Evolutionary conservation across 1,140 invertebrate species (phyloP).

Genomic region (Oscheius sp.): DNA sequence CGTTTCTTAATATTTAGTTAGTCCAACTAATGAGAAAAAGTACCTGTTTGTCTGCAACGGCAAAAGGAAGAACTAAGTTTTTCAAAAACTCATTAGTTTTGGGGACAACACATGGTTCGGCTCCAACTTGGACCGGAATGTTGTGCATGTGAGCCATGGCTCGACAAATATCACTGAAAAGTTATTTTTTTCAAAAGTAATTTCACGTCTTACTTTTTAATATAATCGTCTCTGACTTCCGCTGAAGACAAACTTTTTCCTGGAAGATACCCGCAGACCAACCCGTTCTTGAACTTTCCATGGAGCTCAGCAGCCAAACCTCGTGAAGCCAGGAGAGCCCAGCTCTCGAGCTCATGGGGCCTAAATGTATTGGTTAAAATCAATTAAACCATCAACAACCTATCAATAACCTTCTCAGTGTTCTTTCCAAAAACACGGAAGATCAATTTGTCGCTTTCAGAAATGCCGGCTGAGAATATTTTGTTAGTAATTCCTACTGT

Average conservation of each 20-base stretch:
- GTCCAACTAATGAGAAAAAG: constrained; percentile 36
- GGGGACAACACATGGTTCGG: constrained; percentile 70
- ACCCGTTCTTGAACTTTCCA: constrained; percentile 87
- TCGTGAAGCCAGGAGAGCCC: constrained; percentile 72
- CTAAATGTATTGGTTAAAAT: constrained; percentile 34
- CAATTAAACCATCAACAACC: constrained; percentile 64
- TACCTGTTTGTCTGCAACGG: constrained; percentile 40
- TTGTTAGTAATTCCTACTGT: constrained; percentile 94
- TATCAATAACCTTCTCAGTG: constrained; percentile 86
- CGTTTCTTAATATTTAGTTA: neutral
- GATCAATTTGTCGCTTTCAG: constrained; percentile 69
- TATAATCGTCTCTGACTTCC: constrained; percentile 70
- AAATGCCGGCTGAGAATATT: constrained; percentile 71
- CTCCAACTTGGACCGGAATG: constrained; percentile 59
- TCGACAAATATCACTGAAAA: constrained; percentile 69
- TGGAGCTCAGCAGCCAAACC: constrained; percentile 81
- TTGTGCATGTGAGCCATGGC: constrained; percentile 77
- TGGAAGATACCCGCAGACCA: constrained; percentile 85
- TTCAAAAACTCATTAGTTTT: constrained; percentile 74
- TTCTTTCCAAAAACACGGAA: constrained; percentile 88
- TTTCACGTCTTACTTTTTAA: constrained; percentile 62
- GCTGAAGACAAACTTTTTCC: constrained; percentile 75
- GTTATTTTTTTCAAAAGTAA: neutral
- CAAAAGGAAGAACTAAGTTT: constrained; percentile 61
- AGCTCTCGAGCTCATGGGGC: constrained; percentile 45